Base-by-base conservation (phyloP, 2,888 invertebrate genomes). In the Gastrophysa polygoni region DNA sequence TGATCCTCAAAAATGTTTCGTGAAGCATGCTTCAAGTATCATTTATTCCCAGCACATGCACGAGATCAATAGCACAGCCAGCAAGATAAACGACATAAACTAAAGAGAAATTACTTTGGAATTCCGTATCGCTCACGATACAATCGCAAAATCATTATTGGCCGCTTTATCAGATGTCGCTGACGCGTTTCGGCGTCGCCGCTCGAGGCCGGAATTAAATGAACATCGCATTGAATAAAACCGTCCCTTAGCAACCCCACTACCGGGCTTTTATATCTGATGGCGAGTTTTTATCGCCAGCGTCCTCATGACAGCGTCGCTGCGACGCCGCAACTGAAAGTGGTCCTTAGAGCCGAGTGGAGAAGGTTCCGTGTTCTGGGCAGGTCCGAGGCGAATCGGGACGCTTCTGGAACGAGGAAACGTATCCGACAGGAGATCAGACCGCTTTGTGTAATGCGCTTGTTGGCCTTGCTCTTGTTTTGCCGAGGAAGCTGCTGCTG, bases 141-240 rank as follows among this genome's bases (percentile, higher is more conserved):
- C 68, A 66, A 75, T 75, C 75, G 34, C 63, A 47, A 70, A 70
- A 71, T 72, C 71, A 73, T 73, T 73, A 73, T 66, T 68, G 66
- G 62, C 65, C 50, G 61, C 63, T 66, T 69, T 71, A 71, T 71
- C 71, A 67, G 70, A 73, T 71, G 70, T 68, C 68, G 68, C 63
- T 64, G 67, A 69, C 71, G 71, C 70, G 71, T 70, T 71, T 68
- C 66, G 68, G 69, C 66, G 64, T 57, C 32, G 34, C 48, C 47
- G 58, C 64, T 64, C 44, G 52, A 60, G 71, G 74, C 71, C 64
- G 61, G 68, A 72, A 74, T 73, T 71, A 75, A 76, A 76, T 74
- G 75, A 74, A 75, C 73, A 72, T 65, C 71, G 73, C 74, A 76
- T 74, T 75, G 74, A 75, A 75, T 74, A 71, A 72, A 76, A 75